Evolutionary conservation across 2,888 invertebrate species (phyloP).

Genomic region (Serripes groenlandicus): DNA sequence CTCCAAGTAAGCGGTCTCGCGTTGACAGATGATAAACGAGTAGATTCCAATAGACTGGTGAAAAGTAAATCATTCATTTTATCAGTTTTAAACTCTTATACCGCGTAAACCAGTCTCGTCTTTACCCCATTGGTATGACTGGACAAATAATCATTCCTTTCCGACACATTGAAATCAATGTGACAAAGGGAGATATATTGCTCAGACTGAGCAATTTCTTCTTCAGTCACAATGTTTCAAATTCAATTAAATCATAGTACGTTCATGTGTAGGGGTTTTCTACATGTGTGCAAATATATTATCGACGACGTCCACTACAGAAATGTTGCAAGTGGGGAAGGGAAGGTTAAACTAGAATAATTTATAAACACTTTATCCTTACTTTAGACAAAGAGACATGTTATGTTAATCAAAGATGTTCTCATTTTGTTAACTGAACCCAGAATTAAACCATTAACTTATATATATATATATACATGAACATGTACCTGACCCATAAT

Average conservation of each 20-base stretch:
- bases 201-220: not conserved
- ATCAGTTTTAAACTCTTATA: not conserved
- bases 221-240: not conserved
- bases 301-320: too few species aligned
- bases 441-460: too few species aligned
- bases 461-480: too few species aligned
- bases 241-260: not conserved
- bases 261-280: not conserved
- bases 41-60: not conserved
- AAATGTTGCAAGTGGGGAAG: too few species aligned
- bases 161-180: too few species aligned
- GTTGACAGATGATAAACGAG: not conserved
- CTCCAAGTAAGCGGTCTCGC: conserved; percentile 3
- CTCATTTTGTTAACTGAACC: too few species aligned
- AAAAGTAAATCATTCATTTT: conserved; percentile 18
- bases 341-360: too few species aligned
- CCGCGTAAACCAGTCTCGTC: not conserved
- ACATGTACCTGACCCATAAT: too few species aligned
- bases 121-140: not conserved
- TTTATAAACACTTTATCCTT: too few species aligned
- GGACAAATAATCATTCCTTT: not conserved
- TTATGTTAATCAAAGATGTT: too few species aligned
- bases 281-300: too few species aligned
- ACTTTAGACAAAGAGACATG: too few species aligned
- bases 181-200: not conserved